These are phyloP conservation scores for Xyliphius kryptos DNA, from an alignment of 2,113 vertebrate genomes.

Conservation along the genomic window DNA sequence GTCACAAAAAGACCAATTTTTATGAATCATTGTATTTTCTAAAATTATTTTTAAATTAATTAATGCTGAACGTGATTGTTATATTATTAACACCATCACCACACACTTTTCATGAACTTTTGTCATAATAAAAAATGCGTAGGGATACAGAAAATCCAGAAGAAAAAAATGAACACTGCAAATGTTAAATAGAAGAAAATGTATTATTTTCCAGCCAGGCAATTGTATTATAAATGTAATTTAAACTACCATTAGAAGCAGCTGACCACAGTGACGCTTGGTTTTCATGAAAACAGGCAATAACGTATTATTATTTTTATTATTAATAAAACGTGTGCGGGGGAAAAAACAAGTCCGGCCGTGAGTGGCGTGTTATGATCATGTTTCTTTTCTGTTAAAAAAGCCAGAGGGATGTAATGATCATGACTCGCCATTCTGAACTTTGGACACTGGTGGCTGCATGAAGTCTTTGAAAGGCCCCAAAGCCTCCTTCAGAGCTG, in stretches of 20 bases:
- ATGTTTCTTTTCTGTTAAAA: too few relatives aligned
- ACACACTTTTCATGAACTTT: constrained; percentile 84
- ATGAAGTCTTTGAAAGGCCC: constrained; percentile 99
- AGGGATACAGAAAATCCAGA: neutral
- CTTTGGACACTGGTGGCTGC: constrained; percentile 88
- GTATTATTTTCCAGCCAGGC: constrained; percentile 51
- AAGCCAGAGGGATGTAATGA: too few relatives aligned
- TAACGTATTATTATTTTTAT: too few relatives aligned
- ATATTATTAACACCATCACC: constrained; percentile 80
- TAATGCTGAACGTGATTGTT: constrained; percentile 73
- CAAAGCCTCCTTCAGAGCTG: constrained; percentile 91
- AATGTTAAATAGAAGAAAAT: constrained; percentile 67
- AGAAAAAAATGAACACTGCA: constrained; percentile 63
- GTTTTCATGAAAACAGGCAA: constrained; percentile 14
- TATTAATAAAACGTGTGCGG: too few relatives aligned
- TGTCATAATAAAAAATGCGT: constrained; percentile 46
- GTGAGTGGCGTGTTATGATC: too few relatives aligned
- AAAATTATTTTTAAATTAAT: constrained; percentile 47
- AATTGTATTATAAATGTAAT: constrained; percentile 56
- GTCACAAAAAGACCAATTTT: constrained; percentile 69
- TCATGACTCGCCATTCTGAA: constrained; percentile 98
- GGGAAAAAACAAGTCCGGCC: too few relatives aligned
- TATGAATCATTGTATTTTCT: constrained; percentile 11
- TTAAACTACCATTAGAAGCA: constrained; percentile 55
- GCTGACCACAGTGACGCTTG: constrained; percentile 45